Evolutionary conservation across 2,797 vertebrate genomes (phyloP).

Genomic region (Megalops cyprinoides): DNA sequence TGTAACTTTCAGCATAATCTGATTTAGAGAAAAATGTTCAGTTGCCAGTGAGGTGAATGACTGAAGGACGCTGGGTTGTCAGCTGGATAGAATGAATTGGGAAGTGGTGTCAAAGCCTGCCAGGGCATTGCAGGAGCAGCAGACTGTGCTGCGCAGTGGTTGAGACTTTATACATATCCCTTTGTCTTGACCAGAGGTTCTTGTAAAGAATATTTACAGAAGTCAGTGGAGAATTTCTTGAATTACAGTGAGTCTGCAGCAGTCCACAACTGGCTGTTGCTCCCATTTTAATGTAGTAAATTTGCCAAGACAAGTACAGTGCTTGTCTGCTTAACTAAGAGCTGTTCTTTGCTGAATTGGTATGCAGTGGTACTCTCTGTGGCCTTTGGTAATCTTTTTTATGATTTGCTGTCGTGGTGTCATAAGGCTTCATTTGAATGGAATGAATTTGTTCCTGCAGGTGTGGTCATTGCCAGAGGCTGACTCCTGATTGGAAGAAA

Average conservation of each 20-base stretch:
- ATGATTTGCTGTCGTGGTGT: background rate
- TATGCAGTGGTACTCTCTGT: background rate
- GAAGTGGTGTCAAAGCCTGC: too few species aligned
- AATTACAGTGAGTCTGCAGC: background rate
- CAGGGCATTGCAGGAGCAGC: too few species aligned
- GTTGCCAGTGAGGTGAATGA: too few species aligned
- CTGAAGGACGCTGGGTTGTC: too few species aligned
- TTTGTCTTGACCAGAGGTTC: too few species aligned
- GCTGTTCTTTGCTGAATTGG: background rate
- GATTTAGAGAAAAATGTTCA: too few species aligned
- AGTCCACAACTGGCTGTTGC: background rate
- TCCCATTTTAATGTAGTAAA: background rate
- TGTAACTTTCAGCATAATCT: too few species aligned
- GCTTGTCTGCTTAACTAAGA: background rate
- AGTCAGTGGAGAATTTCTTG: background rate
- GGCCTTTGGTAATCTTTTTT: background rate
- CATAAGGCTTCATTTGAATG: background rate
- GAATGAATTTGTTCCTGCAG: conserved; percentile 60
- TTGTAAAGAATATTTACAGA: too few species aligned
- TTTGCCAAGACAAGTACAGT: background rate
- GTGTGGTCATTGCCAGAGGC: conserved; percentile 92
- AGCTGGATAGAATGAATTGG: too few species aligned
- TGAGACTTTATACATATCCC: too few species aligned
- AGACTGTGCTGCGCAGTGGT: too few species aligned
- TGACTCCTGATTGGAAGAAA: conserved; percentile 95